Base-by-base conservation (phyloP, 2,888 invertebrate genomes). In the Melanophora roralis region DNA sequence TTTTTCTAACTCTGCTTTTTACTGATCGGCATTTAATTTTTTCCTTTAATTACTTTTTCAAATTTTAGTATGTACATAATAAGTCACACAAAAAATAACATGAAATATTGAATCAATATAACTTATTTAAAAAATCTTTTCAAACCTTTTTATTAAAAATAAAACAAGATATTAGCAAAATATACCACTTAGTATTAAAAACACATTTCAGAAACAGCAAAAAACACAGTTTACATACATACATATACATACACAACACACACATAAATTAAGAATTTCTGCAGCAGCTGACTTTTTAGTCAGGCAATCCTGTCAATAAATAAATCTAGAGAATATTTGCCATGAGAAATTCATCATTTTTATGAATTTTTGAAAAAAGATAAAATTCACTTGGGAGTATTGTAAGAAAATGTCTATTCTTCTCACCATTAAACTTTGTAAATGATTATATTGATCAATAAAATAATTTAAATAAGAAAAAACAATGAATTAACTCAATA, bases 81-180 rank as follows among this genome's bases (percentile, higher is more conserved):
- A 59, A 8, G 12, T 16, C 21, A 34, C 7, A 16, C 8, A 34
- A 7, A 38, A 11, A 51, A 1, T n/a, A 21, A 21, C 21, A 53
- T 19, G 23, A 34, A 72, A 51, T 60, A 55, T 64, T 59, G 45
- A 73, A 73, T 40, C 69, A 19, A 73, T 65, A 47, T 38, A 49
- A 38, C 19, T 27, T 53, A 67, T 32, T 8, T 36, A 59, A 49
- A 47, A 4, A 69, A 47, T 75, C 53, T 65, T 47, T 62, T 27
- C 23, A 57, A 68, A 69, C n/a, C 34, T 51, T 23, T 43, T 38
- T 34, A 72, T 19, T 45, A 21, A 40, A 53, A 74, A 53, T 53
- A 32, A 34, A n/a, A n/a, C n/a, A n/a, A n/a, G n/a, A n/a, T n/a
- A 51, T 73, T 78, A 78, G 78, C 78, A 73, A 78, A 78, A 78